Evolutionary conservation across 2,113 vertebrate genomes (phyloP), one percentile per base, ranked within the genome.

Genomic region (Gallinago paraguaiae): DNA sequence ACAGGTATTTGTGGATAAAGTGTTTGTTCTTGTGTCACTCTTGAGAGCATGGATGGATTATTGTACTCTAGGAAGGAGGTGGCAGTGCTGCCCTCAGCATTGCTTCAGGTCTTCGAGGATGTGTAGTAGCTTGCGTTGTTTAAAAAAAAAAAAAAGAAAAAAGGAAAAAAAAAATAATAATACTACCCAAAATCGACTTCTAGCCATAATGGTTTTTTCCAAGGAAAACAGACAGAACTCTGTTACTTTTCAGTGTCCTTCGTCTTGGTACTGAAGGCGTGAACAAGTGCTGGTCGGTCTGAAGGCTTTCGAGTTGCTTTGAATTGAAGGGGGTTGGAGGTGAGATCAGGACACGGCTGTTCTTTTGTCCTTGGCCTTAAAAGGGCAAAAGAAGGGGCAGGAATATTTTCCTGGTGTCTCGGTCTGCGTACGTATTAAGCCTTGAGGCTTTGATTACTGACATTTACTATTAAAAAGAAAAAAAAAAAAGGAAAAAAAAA

Each of bases 1-100:
- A 97, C 95, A 94, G 95, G 96, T 97, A 60, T 95, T 96, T 92
- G 97, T 96, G 96, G 95, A 74, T 97, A 88, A 94, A 93, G 93
- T 96, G 96, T 95, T 95, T 94, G 93, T 93, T 92, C 92, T 92
- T 92, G 96, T 97, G 93, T 93, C 90, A 85, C 94, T 95, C 95
- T 97, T 93, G 94, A 94, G 92, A 97, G 95, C 95, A 93, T 95
- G 94, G 91, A 93, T 95, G 95, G 94, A 90, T 92, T 95, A 37
- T 93, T 91, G 93, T 95, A 79, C 94, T 92, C 30, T 92, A 97
- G 95, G 46, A 92, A 95, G 92, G 96, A 96, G 86, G 82, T 31
- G 74, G 94, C 83, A 45, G 82, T 93, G 95, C 95, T 92, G 86
- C 86, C 14, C 15, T 51, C 77, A n/a, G 95, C 94, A 57, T 76